phyloP scores from a whole-genome alignment of 2,797 vertebrate species.

The Capromys pilorides region DNA sequence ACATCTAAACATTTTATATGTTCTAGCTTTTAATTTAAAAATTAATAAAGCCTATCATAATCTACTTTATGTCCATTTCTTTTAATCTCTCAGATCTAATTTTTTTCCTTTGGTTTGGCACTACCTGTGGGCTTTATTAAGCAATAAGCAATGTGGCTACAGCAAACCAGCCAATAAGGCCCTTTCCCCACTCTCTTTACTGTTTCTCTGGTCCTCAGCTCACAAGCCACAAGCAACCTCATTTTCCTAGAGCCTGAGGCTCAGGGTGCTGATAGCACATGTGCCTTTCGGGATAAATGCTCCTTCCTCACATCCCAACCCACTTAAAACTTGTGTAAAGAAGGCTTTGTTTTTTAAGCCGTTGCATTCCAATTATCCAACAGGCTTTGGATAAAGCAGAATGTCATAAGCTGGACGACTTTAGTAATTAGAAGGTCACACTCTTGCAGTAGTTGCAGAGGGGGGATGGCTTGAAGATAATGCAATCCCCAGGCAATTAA shows the following conservation, averaged over 20 bases:
- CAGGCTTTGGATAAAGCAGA: slow-evolving; percentile 7
- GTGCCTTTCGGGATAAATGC: background rate
- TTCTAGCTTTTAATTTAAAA: slow-evolving; percentile 43
- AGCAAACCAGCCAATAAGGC: background rate
- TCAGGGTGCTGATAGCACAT: background rate
- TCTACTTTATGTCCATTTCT: background rate
- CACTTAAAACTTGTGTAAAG: slow-evolving; percentile 43
- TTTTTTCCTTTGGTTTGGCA: background rate
- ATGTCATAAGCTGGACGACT: background rate
- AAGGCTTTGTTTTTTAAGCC: slow-evolving; percentile 53
- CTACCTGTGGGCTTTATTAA: background rate
- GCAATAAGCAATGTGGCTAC: background rate
- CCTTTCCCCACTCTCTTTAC: background rate
- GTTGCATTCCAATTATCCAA: background rate
- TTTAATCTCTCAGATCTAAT: background rate
- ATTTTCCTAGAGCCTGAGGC: background rate
- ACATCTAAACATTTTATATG: background rate
- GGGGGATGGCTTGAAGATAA: background rate
- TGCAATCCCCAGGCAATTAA: background rate
- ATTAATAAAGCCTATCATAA: background rate
- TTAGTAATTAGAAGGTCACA: background rate
- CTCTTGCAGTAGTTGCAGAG: background rate
- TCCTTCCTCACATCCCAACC: slow-evolving; percentile 6
- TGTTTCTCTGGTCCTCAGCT: background rate
- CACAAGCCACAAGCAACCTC: background rate